Evolutionary conservation across 1,140 invertebrate genomes (phyloP), one percentile per base, ranked within the genome.

Genomic region (Pachyrhynchus sulphureomaculatus): DNA sequence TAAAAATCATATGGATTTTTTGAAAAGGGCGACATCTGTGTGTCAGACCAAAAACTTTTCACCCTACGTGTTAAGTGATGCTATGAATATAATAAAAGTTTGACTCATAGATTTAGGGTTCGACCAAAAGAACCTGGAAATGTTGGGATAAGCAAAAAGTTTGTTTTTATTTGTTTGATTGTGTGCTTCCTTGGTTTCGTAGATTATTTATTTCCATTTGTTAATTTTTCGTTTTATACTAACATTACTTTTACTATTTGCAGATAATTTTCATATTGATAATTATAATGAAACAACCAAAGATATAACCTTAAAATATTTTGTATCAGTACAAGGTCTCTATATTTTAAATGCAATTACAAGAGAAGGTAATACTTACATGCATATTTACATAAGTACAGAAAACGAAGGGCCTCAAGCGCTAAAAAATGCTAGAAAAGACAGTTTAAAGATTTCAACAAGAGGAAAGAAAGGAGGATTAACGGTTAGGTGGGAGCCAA

Each of bases 401-500:
- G 74, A 76, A 60, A 66, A 62, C 21, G 71, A 67, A 15, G 74
- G 74, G 0, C 72, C 73, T 0, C 72, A 71, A 48, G 62, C 68
- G 0, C 57, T 70, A 6, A 52, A 65, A 41, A 69, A 26, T 10
- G 41, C 45, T 17, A 42, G 49, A 13, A 21, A 21, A 20, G 42
- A 69, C 2, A 61, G 64, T 33, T 24, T 76, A 18, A 56, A 68
- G 8, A 48, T 75, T 12, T 66, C 67, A 10, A 64, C 65, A 17
- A 60, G 71, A 24, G 69, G 72, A 13, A 65, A 71, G 18, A 62
- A 71, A 26, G 68, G 70, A 34, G 62, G 72, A 17, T 51, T 78
- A 42, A 73, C 73, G 9, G 70, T 77, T 9, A 72, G 71, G 56
- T 79, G 77, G 77, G 74, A 77, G 37, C 64, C 70, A 17, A 78